Base-by-base conservation (phyloP, 1,140 invertebrate species). In the Capitella teleta region DNA sequence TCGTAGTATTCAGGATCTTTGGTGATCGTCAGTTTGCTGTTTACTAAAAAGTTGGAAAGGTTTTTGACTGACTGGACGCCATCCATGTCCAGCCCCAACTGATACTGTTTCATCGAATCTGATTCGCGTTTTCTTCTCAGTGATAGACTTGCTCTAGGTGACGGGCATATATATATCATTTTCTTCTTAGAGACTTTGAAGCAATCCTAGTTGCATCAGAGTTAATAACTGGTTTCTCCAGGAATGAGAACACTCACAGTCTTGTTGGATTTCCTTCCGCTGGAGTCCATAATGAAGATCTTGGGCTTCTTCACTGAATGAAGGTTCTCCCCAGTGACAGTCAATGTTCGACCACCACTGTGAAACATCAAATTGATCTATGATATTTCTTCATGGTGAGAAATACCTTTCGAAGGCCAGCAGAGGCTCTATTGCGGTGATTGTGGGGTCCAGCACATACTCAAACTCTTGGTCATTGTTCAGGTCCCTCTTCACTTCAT, bases 51-150 rank as follows among this genome's bases (percentile, higher is more conserved):
- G 67, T 89, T 86, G 52, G 88, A 84, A 40, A 96, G 75, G 68
- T 96, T 86, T 50, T 81, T 77, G 28, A 96, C 88, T 2, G 81
- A 79, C 60, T 85, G 79, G 0, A 97, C 93, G 68, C 87, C 86
- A 61, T 98, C 94, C 93, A 98, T 97, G 4, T 89, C 77, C 70
- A 98, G 96, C 14, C 86, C 90, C 49, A 95, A 95, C 81, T 58
- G 75, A 69, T 1, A 76, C 59, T 45, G 60, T 62, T 43, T 62
- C 65, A n/a, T 60, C 61, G 43, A 43, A 18, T 16, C 21, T 19
- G 45, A 16, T 19, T 16, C 25, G 18, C 16, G n/a, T 47, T 19
- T 16, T 37, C 16, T 19, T 25, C 26, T 28, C 5, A 24, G 43
- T 16, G 16, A 16, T 8, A 45, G 28, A 2, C 1, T 21, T 5